A percentile compares a stretch with the other conserved stretches of the same genome.
phyloP scores from a whole-genome alignment of 53 echinoderm and acorn worm species.

The Henricia sp. region DNA sequence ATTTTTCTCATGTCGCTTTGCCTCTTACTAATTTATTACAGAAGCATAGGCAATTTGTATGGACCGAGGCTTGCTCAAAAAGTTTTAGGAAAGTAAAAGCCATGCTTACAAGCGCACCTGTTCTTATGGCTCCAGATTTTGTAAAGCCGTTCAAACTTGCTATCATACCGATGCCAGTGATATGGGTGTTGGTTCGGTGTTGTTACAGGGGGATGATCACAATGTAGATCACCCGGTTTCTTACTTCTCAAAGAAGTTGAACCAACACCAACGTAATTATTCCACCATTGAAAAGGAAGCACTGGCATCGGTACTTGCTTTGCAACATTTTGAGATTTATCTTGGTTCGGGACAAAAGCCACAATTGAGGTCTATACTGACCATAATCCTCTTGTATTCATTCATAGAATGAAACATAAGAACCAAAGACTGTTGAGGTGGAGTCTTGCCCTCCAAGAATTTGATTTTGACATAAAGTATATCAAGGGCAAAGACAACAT shows the following conservation, averaged over 20 bases:
- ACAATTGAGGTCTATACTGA: not conserved
- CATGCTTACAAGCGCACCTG: constrained; percentile 38
- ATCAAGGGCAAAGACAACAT: not conserved
- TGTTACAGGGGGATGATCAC: constrained; percentile 51
- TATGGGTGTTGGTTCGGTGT: constrained; percentile 60
- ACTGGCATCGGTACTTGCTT: not conserved
- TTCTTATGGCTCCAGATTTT: constrained; percentile 63
- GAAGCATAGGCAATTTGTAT: constrained; percentile 45
- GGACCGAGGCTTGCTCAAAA: constrained; percentile 28
- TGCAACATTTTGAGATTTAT: not conserved
- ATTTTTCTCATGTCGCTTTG: constrained; percentile 18
- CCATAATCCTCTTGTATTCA: not conserved
- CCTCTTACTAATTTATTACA: constrained; percentile 63
- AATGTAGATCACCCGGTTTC: constrained; percentile 67
- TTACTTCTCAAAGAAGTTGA: too few species aligned
- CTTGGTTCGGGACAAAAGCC: not conserved
- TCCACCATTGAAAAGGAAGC: not conserved
- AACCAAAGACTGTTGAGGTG: not conserved
- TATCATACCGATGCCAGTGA: constrained; percentile 74
- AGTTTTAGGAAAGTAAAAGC: constrained; percentile 56
- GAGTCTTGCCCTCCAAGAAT: not conserved
- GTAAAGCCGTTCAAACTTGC: constrained; percentile 60
- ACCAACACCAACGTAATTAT: not conserved
- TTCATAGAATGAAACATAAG: not conserved
- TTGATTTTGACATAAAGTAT: not conserved